A percentile compares a stretch with the other conserved stretches of the same genome.
These are phyloP conservation scores for Crotalus viridis DNA, from an alignment of 2,113 vertebrate species.

Conservation along the genomic window DNA sequence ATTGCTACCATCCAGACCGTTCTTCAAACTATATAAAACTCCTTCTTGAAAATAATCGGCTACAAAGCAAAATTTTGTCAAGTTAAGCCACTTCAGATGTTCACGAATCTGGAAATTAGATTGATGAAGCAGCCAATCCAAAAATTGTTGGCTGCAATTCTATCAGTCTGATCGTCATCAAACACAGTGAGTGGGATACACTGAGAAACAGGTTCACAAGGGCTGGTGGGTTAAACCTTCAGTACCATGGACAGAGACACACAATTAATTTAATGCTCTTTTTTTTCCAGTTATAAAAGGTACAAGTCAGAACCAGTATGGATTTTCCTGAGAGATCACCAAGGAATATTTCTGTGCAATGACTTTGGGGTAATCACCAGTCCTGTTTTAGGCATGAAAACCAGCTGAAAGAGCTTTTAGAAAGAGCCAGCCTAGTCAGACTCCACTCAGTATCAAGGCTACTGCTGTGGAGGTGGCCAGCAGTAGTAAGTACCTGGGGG, in stretches of 20 bases:
- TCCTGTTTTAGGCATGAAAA: too few relatives aligned
- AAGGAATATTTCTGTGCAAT: not conserved
- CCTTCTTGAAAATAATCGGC: not conserved
- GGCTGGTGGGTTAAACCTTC: fast-evolving
- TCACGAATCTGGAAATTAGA: not conserved
- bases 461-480: too few relatives aligned
- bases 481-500: too few relatives aligned
- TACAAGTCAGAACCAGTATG: not conserved
- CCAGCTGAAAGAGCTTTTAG: too few relatives aligned
- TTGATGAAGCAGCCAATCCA: not conserved
- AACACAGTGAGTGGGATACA: fast-evolving
- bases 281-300: fast-evolving
- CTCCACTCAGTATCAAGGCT: too few relatives aligned
- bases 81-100: not conserved
- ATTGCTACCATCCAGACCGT: not conserved
- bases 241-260: slow-evolving; percentile 61
- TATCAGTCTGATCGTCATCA: too few relatives aligned
- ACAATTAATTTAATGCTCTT: not conserved
- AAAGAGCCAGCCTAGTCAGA: too few relatives aligned
- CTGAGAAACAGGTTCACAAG: not conserved
- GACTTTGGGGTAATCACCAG: not conserved
- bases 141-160: not conserved
- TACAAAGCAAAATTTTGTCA: not conserved
- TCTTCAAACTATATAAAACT: not conserved
- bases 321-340: too few relatives aligned